These are phyloP conservation scores for Macrophya annulata DNA, from an alignment of 2,888 invertebrate species.

Conservation along the genomic window DNA sequence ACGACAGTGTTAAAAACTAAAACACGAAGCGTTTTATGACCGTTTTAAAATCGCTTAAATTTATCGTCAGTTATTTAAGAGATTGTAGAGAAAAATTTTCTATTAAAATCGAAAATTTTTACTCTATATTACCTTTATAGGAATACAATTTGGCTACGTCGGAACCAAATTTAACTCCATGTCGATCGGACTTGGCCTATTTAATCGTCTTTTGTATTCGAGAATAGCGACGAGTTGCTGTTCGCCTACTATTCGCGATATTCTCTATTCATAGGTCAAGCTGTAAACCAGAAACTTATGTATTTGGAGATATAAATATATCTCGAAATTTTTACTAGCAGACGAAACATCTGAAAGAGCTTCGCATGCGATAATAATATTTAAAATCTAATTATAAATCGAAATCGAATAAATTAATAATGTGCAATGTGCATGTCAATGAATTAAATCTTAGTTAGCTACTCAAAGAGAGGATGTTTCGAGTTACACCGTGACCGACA, in stretches of 20 bases:
- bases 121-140: background rate
- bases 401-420: background rate
- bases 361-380: too few species aligned
- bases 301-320: background rate
- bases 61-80: background rate
- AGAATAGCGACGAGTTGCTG: conserved; percentile 13
- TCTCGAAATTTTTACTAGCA: background rate
- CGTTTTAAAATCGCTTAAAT: background rate
- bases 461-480: conserved; percentile 40
- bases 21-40: background rate
- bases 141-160: background rate
- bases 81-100: background rate
- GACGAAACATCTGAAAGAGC: background rate
- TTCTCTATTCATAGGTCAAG: conserved; percentile 26
- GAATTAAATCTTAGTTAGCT: conserved; percentile 39
- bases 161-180: background rate
- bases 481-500: conserved; percentile 41
- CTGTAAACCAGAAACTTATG: background rate
- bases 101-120: background rate
- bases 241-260: conserved; percentile 27
- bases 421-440: conserved; percentile 29
- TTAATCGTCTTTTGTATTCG: conserved; percentile 38
- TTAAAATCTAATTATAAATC: too few species aligned
- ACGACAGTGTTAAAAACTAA: conserved; percentile 9
- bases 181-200: conserved; percentile 34